A percentile compares a stretch with the other conserved stretches of the same genome.
phyloP scores from a whole-genome alignment of 2,888 invertebrate genomes.

The Macropis europaea region DNA sequence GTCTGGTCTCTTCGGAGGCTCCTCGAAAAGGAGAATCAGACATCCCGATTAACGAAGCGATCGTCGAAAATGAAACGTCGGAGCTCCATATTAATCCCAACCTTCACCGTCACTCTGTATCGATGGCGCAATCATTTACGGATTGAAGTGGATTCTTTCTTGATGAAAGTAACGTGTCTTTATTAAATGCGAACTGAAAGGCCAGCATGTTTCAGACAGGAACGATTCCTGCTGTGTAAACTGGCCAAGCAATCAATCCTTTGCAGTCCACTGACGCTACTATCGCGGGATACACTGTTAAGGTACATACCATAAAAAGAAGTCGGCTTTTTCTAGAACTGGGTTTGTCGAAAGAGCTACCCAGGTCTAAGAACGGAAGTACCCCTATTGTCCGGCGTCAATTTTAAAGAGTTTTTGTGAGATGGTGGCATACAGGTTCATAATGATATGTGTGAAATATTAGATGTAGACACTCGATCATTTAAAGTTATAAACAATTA shows the following conservation, averaged over 20 bases:
- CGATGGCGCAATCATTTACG: constrained; percentile 61
- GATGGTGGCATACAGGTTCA: no score
- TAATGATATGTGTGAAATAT: no score
- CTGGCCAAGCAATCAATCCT: constrained; percentile 55
- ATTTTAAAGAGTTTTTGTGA: no score
- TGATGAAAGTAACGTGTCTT: constrained; percentile 44
- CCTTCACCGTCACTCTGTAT: constrained; percentile 7
- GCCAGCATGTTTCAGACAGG: background rate
- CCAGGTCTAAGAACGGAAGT: no score
- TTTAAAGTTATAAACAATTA: no score
- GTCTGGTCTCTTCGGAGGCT: background rate
- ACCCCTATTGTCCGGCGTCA: no score
- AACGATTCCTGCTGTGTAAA: constrained; percentile 55
- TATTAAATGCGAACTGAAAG: constrained; percentile 41
- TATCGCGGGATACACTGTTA: no score
- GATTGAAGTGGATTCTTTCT: constrained; percentile 51
- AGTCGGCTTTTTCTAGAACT: no score
- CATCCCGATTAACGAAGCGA: constrained; percentile 39
- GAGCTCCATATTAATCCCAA: constrained; percentile 21
- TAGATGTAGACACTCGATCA: no score
- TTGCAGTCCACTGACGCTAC: no score
- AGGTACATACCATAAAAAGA: no score
- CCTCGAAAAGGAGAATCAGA: constrained; percentile 27
- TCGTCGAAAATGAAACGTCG: constrained; percentile 36
- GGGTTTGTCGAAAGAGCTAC: no score